phyloP scores from a whole-genome alignment of 2,797 vertebrate species.

The Phoeniculus purpureus region DNA sequence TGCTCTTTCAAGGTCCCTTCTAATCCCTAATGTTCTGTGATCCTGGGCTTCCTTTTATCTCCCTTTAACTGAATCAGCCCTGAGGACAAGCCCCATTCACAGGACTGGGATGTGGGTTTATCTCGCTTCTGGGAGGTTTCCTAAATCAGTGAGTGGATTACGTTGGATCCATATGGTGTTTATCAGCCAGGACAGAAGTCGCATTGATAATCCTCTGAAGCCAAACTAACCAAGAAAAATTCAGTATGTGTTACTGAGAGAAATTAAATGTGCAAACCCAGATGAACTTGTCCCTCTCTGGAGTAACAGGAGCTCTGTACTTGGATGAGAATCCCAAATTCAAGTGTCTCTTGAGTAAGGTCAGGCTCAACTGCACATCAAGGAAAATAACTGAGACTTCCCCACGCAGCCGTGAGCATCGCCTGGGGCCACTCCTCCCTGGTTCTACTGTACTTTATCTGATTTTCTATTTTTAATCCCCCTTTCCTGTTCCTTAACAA shows the following conservation, averaged over 20 bases:
- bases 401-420: background rate
- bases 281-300: background rate
- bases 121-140: slow-evolving; percentile 13
- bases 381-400: background rate
- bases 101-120: background rate
- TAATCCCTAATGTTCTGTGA: background rate
- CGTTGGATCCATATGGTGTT: slow-evolving; percentile 16
- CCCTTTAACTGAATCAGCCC: background rate
- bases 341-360: background rate
- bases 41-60: background rate
- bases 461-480: background rate
- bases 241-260: background rate
- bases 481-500: background rate
- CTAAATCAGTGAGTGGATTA: slow-evolving; percentile 19
- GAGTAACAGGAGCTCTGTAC: background rate
- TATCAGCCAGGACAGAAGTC: slow-evolving; percentile 19
- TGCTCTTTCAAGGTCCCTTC: too few species aligned
- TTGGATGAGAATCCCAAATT: background rate
- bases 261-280: background rate
- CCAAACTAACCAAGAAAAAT: background rate
- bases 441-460: background rate
- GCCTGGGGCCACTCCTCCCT: background rate
- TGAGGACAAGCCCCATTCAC: background rate
- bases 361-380: accelerated
- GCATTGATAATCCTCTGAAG: slow-evolving; percentile 31